Evolutionary conservation across 2,888 invertebrate genomes (phyloP), one percentile per base, ranked within the genome.

Genomic region (Thecophora atra): DNA sequence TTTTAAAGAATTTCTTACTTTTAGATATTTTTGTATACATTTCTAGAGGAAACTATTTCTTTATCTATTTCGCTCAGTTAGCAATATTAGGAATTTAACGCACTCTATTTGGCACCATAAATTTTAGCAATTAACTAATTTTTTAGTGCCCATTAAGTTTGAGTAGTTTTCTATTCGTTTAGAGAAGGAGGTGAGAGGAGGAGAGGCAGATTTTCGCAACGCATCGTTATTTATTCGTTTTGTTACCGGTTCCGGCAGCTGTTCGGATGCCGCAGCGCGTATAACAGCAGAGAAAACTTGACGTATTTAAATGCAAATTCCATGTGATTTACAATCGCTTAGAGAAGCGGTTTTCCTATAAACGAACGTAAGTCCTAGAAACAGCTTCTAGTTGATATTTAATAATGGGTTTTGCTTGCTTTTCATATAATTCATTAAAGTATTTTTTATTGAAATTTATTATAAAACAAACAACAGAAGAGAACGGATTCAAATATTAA

Each of bases 221-320:
- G 56, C 67, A 42, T 30, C 37, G 24, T 13, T 42, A 37, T 56
- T 54, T 54, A 56, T 56, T 28, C n/a, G 56, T 21, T 67, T 56
- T 28, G 15, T n/a, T n/a, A 42, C 52, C 26, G 15, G 28, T 54
- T 67, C 67, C 67, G 67, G 67, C 67, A 67, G 54, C 21, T 44
- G 37, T 28, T 58, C 58, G 24, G 4, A 24, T 2, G 3, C 3
- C 24, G 19, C 13, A 11, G 44, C 13, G 15, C 5, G 26, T 19
- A 19, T 56, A 21, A 15, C 42, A 56, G 21, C 24, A 17, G 52
- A 21, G 21, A 51, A 30, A 62, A 24, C 24, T 52, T 70, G 51
- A 63, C 62, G 63, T 63, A 30, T 63, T 70, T 63, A n/a, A 70
- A 63, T 70, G 52, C 70, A 70, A 52, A 70, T 63, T 52, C 42